A percentile compares a stretch with the other conserved stretches of the same genome.
Conservation (phyloP, 2,113 vertebrate species). For the Percopsis transmontana region DNA sequence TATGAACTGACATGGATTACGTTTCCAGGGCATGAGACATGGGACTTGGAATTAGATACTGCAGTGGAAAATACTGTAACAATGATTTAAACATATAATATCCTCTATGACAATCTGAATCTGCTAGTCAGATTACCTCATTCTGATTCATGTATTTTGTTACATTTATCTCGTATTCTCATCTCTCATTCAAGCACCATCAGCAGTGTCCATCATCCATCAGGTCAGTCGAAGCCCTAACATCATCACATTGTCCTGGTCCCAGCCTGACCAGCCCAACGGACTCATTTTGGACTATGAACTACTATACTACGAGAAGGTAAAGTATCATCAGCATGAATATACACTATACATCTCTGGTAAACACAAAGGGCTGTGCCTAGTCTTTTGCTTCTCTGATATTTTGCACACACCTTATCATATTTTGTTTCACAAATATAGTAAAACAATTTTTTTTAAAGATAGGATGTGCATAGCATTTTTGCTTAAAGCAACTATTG, state of each 20-base stretch:
- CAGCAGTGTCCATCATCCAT: conserved; percentile 94
- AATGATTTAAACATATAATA: no score
- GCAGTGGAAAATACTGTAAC: no score
- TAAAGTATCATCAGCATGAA: conserved; percentile 49
- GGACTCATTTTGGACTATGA: conserved; percentile 96
- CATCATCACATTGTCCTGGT: conserved; percentile 96
- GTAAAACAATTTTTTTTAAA: no score
- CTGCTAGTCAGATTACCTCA: background rate
- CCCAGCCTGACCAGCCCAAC: conserved; percentile 94
- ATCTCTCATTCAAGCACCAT: conserved; percentile 80
- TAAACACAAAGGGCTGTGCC: no score
- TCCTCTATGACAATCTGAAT: no score
- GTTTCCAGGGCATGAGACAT: no score
- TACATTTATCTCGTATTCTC: conserved; percentile 4
- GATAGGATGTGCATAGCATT: no score
- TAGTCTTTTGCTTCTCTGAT: no score
- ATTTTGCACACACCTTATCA: background rate
- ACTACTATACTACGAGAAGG: conserved; percentile 94
- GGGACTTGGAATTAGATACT: no score
- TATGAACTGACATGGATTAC: no score
- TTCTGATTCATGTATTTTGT: background rate
- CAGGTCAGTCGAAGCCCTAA: conserved; percentile 88
- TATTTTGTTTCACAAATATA: background rate
- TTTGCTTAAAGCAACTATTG: background rate
- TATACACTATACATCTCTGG: background rate